These are phyloP conservation scores for Xestoiulus laeticollis DNA, from an alignment of 2,888 invertebrate genomes.

Conservation along the genomic window DNA sequence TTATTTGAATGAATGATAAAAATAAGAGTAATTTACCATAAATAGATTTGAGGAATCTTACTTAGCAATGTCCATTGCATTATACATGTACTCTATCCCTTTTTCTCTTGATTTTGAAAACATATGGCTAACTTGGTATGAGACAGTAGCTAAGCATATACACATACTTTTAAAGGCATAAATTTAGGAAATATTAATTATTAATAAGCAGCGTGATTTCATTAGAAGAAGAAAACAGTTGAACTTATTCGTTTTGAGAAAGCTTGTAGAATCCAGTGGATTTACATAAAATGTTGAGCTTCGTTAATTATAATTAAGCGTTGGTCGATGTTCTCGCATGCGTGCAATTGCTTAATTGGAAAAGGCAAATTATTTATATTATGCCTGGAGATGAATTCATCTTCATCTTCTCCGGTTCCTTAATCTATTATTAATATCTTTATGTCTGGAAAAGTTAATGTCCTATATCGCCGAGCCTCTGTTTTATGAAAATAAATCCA, in stretches of 20 bases:
- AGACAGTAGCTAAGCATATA: too few species aligned
- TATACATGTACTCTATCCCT: too few species aligned
- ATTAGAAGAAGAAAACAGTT: neutral
- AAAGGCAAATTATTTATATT: constrained; percentile 43
- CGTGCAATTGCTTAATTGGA: constrained; percentile 38
- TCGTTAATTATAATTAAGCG: constrained; percentile 43
- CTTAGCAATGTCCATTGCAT: too few species aligned
- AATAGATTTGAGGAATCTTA: too few species aligned
- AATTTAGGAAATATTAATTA: too few species aligned
- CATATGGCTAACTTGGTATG: too few species aligned
- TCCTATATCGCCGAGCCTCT: neutral
- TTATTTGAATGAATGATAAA: too few species aligned
- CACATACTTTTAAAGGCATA: too few species aligned
- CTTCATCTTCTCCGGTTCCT: constrained; percentile 25
- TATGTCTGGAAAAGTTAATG: constrained; percentile 3
- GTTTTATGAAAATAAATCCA: constrained; percentile 25
- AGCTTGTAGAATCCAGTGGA: neutral
- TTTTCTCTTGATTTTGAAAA: too few species aligned
- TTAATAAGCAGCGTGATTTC: neutral
- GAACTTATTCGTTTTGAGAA: neutral
- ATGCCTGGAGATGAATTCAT: constrained; percentile 27
- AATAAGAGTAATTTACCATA: too few species aligned
- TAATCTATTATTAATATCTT: constrained; percentile 43
- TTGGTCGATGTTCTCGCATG: neutral
- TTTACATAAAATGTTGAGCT: neutral